Evolutionary conservation across 2,113 vertebrate genomes (phyloP), one percentile per base, ranked within the genome.

Genomic region (Phalacrocorax brasilianus): DNA sequence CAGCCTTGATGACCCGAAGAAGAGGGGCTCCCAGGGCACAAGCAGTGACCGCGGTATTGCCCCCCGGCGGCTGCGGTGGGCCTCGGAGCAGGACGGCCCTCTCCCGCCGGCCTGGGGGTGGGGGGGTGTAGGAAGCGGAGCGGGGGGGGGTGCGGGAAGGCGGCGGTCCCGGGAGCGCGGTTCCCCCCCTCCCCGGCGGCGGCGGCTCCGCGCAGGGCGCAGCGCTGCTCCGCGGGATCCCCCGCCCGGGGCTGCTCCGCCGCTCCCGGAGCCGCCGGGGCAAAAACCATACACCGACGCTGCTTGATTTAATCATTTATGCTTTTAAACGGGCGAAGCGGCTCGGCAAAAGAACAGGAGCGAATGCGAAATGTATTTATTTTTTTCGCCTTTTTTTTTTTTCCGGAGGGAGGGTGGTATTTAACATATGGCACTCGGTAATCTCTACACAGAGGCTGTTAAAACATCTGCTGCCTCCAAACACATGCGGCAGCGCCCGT

Each of bases 371-470:
- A 33, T 20, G 49, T 38, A 38, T n/a, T 21, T 26, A 13, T 5
- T 55, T 27, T 33, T 63, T 23, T 8, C 24, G 30, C 20, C 53
- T 44, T 40, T 62, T 71, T 49, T 85, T 62, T 42, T 59, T 70
- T 49, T n/a, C 40, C 28, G 49, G 56, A 47, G 85, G 80, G 91
- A 45, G 75, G 78, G 52, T 75, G 85, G 58, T 52, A 85, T 92
- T 82, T 91, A 96, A 95, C 95, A 91, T 95, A 96, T 94, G 90
- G 97, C 95, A 72, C 73, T 96, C 93, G 86, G 84, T 26, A 89
- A 73, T 94, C 67, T 85, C 76, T 66, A 5, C 56, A 91, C 73
- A 70, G 90, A 85, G 84, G 85, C 91, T 95, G 94, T 94, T 82
- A 38, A 45, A 71, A 90, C 96, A 93, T 93, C 94, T 96, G 92